These are phyloP conservation scores for Platyscapa corneri DNA, from an alignment of 1,140 invertebrate species.

Conservation along the genomic window DNA sequence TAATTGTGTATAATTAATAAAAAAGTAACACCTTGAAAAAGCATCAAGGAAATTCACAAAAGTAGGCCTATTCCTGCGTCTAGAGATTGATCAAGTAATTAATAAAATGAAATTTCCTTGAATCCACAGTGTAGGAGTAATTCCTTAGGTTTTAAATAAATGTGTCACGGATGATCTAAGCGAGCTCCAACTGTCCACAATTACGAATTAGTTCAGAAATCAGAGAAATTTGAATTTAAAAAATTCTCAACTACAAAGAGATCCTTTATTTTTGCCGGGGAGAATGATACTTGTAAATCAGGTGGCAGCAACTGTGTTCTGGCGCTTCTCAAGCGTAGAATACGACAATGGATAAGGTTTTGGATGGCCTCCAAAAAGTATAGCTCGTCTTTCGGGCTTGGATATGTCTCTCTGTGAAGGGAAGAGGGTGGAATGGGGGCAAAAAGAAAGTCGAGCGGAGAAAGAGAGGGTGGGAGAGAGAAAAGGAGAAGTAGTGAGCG, in stretches of 20 bases:
- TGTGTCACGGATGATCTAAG: not conserved
- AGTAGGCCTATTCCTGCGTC: not conserved
- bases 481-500: conserved; percentile 48
- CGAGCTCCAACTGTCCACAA: not conserved
- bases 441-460: conserved; percentile 51
- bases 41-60: not conserved
- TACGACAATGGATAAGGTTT: conserved; percentile 71
- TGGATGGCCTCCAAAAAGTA: conserved; percentile 73
- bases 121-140: not conserved
- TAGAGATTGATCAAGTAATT: not conserved
- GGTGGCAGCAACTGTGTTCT: conserved; percentile 47
- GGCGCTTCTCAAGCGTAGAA: conserved; percentile 59
- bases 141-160: not conserved
- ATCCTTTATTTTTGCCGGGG: conserved; percentile 53
- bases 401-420: not conserved
- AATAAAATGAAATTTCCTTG: not conserved
- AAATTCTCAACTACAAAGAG: conserved; percentile 39
- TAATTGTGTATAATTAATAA: too few species aligned
- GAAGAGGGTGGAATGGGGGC: not conserved
- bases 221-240: conserved; percentile 38
- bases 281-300: conserved; percentile 64
- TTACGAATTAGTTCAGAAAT: conserved; percentile 39
- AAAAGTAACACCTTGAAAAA: not conserved
- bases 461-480: not conserved
- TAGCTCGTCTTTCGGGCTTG: conserved; percentile 53